Percentiles rank a stretch among this genome's conserved stretches.
Evolutionary conservation across 1,140 invertebrate species (phyloP).

Genomic region (Penaeus japonicus): DNA sequence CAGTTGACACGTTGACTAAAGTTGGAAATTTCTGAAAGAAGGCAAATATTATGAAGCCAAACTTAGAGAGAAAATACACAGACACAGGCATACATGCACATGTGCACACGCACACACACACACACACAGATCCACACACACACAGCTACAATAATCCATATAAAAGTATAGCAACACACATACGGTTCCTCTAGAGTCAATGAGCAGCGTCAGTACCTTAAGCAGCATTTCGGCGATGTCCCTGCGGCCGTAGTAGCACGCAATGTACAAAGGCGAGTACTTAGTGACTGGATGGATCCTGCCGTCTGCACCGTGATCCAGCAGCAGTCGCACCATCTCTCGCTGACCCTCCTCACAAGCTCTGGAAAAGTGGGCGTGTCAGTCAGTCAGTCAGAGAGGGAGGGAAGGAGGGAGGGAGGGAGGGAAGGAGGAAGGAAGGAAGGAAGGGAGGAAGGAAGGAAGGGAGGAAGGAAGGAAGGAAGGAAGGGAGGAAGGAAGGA

Average conservation of each 20-base stretch:
- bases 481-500: no score
- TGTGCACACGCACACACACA: no score
- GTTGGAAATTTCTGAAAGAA: constrained; percentile 71
- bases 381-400: no score
- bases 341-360: constrained; percentile 83
- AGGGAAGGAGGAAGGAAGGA: no score
- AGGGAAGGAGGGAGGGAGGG: no score
- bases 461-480: no score
- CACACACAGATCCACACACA: no score
- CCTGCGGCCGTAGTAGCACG: constrained; percentile 83
- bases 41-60: neutral
- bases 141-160: no score
- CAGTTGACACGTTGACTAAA: constrained; percentile 77
- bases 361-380: constrained; percentile 64
- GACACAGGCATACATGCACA: no score
- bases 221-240: constrained; percentile 84
- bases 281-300: constrained; percentile 86
- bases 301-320: constrained; percentile 85
- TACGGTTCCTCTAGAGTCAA: no score
- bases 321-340: constrained; percentile 79
- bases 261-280: constrained; percentile 91
- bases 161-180: no score
- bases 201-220: constrained; percentile 63
- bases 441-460: no score
- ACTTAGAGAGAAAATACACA: neutral